Base-by-base conservation (phyloP, 1,140 invertebrate genomes). In the Penaeus chinensis region DNA sequence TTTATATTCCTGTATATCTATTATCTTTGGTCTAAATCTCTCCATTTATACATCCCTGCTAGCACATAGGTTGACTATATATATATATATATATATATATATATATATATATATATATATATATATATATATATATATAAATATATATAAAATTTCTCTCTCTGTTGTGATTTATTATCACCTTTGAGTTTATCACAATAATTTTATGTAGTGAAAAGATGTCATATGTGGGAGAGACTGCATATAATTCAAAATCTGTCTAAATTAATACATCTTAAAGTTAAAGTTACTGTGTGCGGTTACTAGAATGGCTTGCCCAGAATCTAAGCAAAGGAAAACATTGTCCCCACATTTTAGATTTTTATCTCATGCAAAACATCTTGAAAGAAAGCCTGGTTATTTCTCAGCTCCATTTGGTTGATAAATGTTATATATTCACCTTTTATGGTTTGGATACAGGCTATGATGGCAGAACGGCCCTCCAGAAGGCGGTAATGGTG, bases 401-500 rank as follows among this genome's bases (percentile, higher is more conserved):
- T 8, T 8, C 37, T 8, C 37, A 42, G 37, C 37, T 42, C 4
- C 37, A 42, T 42, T 42, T 0, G 37, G 37, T 42, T 19, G 66
- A 42, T 76, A 22, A 47, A 22, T 13, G 42, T 24, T n/a, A 47
- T 79, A 8, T 8, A n/a, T 20, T 54, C 20, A 62, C 60, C 24
- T 16, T 20, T 20, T 24, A 60, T 24, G 42, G 18, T 24, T 16
- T 19, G 13, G 7, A 61, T 82, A 16, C 42, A 87, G 86, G 86
- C 2, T 87, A 87, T 82, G 86, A 87, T 77, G 86, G 86, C 0
- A 27, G 86, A 27, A 87, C 86, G 77, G 86, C 86, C n/a, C 74
- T 87, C 10, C 86, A 87, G 71, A 87, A 87, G 62, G 86, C 86
- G 11, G 86, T 87, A 47, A 87, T 87, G 86, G 81, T 82, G n/a